A percentile compares a stretch with the other conserved stretches of the same genome.
These are phyloP conservation scores for Chromis chromis DNA, from an alignment of 2,797 vertebrate genomes.

Conservation along the genomic window DNA sequence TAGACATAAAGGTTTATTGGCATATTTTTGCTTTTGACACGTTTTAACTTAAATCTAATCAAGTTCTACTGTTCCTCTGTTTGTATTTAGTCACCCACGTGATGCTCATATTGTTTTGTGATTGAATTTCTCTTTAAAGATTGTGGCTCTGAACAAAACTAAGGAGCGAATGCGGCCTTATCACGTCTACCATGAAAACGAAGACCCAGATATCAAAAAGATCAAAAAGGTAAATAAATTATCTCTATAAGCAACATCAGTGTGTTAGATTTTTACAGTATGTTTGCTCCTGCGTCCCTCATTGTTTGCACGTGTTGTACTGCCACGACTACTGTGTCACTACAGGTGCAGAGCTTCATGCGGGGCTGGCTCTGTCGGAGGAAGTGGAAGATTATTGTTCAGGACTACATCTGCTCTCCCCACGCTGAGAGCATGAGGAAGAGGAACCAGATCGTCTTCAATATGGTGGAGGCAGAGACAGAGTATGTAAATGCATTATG, in stretches of 20 bases:
- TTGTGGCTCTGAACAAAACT: slow-evolving; percentile 97
- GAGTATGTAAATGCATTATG: slow-evolving; percentile 80
- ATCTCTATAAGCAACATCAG: neutral
- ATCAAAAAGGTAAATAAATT: slow-evolving; percentile 92
- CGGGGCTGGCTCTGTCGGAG: slow-evolving; percentile 96
- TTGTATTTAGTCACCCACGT: neutral
- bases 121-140: slow-evolving; percentile 80
- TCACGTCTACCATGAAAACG: slow-evolving; percentile 92
- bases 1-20: neutral
- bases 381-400: slow-evolving; percentile 98
- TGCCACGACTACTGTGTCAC: neutral
- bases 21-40: neutral
- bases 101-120: slow-evolving; percentile 5
- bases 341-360: slow-evolving; percentile 96
- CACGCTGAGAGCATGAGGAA: slow-evolving; percentile 98
- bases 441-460: slow-evolving; percentile 97
- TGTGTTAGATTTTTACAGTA: neutral
- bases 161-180: slow-evolving; percentile 98
- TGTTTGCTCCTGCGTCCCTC: neutral
- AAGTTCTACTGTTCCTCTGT: neutral
- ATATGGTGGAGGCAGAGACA: slow-evolving; percentile 95
- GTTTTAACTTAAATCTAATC: neutral
- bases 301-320: neutral
- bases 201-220: slow-evolving; percentile 98
- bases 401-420: slow-evolving; percentile 97